Evolutionary conservation across 2,113 vertebrate species (phyloP).

Genomic region (Diadophis punctatus): DNA sequence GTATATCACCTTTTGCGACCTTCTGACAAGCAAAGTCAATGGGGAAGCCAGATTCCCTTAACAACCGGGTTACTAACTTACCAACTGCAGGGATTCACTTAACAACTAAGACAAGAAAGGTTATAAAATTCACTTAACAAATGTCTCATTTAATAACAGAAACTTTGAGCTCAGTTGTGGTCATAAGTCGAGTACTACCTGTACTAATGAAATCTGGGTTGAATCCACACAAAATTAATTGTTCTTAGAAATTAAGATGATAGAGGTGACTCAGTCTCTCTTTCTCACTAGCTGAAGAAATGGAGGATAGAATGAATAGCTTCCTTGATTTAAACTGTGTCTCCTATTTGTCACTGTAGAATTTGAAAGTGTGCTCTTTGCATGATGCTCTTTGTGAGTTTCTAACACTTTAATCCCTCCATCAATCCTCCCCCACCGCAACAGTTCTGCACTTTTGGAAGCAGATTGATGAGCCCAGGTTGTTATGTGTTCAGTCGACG

Average conservation of each 20-base stretch:
- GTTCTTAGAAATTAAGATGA: background rate
- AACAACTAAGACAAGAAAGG: no score
- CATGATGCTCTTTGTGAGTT: background rate
- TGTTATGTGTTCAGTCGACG: conserved; percentile 87
- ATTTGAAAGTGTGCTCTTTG: background rate
- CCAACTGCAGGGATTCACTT: no score
- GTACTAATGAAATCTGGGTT: background rate
- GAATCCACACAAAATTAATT: background rate
- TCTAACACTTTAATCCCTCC: background rate
- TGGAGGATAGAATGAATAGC: background rate
- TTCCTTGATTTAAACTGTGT: background rate
- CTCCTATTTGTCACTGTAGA: no score
- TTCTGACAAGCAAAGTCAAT: no score
- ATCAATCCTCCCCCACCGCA: background rate
- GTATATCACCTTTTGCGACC: no score
- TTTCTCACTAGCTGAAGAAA: background rate
- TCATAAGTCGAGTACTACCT: no score
- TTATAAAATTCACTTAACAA: no score
- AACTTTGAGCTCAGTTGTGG: no score
- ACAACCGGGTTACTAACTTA: no score
- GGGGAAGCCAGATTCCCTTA: no score
- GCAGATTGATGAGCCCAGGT: conserved; percentile 80
- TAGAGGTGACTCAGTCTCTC: background rate
- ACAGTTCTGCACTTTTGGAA: conserved; percentile 88
- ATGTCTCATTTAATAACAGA: no score